Evolutionary conservation across 2,888 invertebrate species (phyloP), one percentile per base, ranked within the genome.

Genomic region (Palloptera scutellata): DNA sequence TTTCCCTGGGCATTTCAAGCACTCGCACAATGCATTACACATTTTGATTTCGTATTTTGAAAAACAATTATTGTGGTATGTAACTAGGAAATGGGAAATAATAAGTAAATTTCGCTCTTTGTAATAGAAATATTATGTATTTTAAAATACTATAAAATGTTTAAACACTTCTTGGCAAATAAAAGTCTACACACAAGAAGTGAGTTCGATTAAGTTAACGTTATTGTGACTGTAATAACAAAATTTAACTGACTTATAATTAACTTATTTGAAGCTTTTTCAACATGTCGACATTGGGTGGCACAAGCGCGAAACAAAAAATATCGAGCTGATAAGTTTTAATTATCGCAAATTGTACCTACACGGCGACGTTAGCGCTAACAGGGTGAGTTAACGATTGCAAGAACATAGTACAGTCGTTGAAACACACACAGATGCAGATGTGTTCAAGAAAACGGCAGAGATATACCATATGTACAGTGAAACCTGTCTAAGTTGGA

Each of bases 1-100:
- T 73, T 78, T 80, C 72, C 77, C 83, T 13, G 83, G 83, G 67
- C 83, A 83, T 71, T 83, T 83, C 1, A 83, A 69, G 68, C 77
- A 77, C 71, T 83, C 83, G 69, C 80, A 81, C 11, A 77, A 68
- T 69, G 78, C 79, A 66, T 78, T 72, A 69, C 83, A 81, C 83
- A 83, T 83, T 66, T 77, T 78, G 55, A 17, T 42, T 20, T 19
- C n/a, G 12, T 19, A 53, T 42, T 20, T 8, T 40, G 13, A 45
- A 45, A 30, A 40, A n/a, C 6, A 11, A 41, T n/a, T 9, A n/a
- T 30, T 6, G 30, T 30, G 2, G 30, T 30, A 30, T 4, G n/a
- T 4, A 30, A 30, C 6, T 30, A 30, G 6, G 2, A 30, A 30
- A 30, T 30, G 2, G 2, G 30, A 6, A 4, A 30, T 30, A 30